Conservation (phyloP, 2,888 invertebrate species). For the Yponomeuta plumbellus region DNA sequence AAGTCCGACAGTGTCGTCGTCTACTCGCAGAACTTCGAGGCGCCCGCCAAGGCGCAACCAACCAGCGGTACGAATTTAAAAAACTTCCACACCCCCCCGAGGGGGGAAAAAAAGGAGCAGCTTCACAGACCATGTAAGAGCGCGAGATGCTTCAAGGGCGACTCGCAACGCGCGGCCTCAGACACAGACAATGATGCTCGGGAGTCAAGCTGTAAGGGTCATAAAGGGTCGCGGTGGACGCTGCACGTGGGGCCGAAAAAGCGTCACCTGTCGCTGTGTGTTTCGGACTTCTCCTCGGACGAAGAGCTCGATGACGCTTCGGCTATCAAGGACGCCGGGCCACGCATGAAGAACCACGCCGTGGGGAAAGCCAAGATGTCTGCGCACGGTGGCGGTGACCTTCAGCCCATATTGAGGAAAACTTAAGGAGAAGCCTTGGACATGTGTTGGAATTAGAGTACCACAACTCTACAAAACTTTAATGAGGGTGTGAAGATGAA, state of each 20-base stretch:
- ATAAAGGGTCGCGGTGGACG: slow-evolving; percentile 37
- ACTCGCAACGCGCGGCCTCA: slow-evolving; percentile 56
- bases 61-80: slow-evolving; percentile 68
- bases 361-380: slow-evolving; percentile 53
- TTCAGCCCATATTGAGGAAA: slow-evolving; percentile 62
- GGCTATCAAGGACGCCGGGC: slow-evolving; percentile 53
- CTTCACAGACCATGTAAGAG: slow-evolving; percentile 49
- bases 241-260: slow-evolving; percentile 43
- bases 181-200: slow-evolving; percentile 64
- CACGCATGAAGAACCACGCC: slow-evolving; percentile 48
- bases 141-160: slow-evolving; percentile 44
- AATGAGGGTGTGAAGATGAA: neutral
- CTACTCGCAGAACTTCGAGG: slow-evolving; percentile 67
- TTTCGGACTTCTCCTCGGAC: slow-evolving; percentile 63
- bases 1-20: slow-evolving; percentile 63
- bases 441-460: no score
- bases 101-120: slow-evolving; percentile 72
- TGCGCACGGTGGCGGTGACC: slow-evolving; percentile 66
- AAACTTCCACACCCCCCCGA: slow-evolving; percentile 73
- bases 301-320: slow-evolving; percentile 50
- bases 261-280: slow-evolving; percentile 56
- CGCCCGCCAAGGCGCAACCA: slow-evolving; percentile 44
- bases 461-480: no score
- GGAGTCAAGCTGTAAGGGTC: slow-evolving; percentile 38
- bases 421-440: slow-evolving; percentile 34